A percentile compares a stretch with the other conserved stretches of the same genome.
Conservation (phyloP, 2,797 vertebrate genomes). For the Chromobotia macracanthus region DNA sequence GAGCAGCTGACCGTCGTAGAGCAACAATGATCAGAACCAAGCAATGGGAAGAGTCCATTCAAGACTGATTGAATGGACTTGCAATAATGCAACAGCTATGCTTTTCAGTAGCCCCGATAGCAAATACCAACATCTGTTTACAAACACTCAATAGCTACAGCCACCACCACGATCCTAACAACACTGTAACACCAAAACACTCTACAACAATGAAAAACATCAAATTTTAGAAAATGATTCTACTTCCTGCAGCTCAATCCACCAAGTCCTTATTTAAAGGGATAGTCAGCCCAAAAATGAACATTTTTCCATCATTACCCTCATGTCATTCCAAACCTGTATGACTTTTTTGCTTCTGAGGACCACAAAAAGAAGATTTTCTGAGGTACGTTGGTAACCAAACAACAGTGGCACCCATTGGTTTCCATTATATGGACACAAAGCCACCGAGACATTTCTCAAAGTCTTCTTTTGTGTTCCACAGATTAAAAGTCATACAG, state of each 20-base stretch:
- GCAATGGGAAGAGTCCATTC: conserved; percentile 7
- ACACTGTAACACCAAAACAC: neutral
- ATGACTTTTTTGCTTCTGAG: too few relatives aligned
- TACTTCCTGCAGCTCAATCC: neutral
- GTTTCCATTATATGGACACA: too few relatives aligned
- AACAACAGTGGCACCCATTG: too few relatives aligned
- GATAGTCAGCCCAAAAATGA: too few relatives aligned
- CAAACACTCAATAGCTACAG: neutral
- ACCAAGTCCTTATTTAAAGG: neutral
- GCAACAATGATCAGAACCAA: conserved; percentile 4
- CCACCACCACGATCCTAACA: neutral
- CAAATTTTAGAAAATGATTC: neutral
- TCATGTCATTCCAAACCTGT: too few relatives aligned
- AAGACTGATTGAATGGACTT: conserved; percentile 19
- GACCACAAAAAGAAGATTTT: too few relatives aligned
- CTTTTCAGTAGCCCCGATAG: neutral
- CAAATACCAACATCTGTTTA: neutral
- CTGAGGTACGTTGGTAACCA: too few relatives aligned
- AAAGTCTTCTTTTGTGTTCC: neutral
- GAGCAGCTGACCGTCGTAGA: conserved; percentile 1
- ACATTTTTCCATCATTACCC: too few relatives aligned
- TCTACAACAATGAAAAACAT: neutral
- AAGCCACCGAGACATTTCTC: too few relatives aligned
- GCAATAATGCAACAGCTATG: neutral
- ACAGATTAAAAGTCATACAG: conserved; percentile 35